Evolutionary conservation across 92 coral and sea anemone species (phyloP).

Genomic region (Epizoanthus stellaris): DNA sequence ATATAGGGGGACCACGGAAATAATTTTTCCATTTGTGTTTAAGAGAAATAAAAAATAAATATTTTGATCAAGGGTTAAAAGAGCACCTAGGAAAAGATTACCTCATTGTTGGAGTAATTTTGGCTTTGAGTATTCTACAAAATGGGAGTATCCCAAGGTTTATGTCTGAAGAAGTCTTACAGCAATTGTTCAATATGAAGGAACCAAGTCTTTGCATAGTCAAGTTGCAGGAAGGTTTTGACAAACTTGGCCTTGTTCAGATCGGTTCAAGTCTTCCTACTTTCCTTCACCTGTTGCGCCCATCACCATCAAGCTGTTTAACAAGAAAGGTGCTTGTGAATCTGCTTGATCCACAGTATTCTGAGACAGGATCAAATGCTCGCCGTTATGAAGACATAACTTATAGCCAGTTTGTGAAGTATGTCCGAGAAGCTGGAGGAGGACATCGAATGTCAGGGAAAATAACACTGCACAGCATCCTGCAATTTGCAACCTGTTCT

Average conservation of each 20-base stretch:
- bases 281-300: constrained; percentile 22
- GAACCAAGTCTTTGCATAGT: constrained; percentile 16
- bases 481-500: constrained; percentile 3
- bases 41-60: constrained; percentile 27
- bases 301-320: neutral
- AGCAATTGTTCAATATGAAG: constrained; percentile 20
- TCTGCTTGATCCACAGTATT: constrained; percentile 4
- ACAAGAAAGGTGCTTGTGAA: constrained; percentile 8
- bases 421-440: constrained; percentile 6
- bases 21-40: constrained; percentile 5
- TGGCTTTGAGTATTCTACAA: constrained; percentile 7
- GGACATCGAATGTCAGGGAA: constrained; percentile 5
- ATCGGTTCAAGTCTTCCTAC: constrained; percentile 5
- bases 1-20: constrained; percentile 39
- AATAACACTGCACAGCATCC: constrained; percentile 16
- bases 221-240: constrained; percentile 31
- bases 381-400: constrained; percentile 2
- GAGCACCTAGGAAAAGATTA: constrained; percentile 2
- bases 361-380: constrained; percentile 15
- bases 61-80: constrained; percentile 11
- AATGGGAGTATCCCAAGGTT: constrained; percentile 24
- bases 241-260: constrained; percentile 25
- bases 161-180: constrained; percentile 31
- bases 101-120: neutral
- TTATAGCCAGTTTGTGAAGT: constrained; percentile 13